A percentile compares a stretch with the other conserved stretches of the same genome.
These are phyloP conservation scores for Lepidocolaptes lacrymiger DNA, from an alignment of 2,797 vertebrate genomes.

Conservation along the genomic window DNA sequence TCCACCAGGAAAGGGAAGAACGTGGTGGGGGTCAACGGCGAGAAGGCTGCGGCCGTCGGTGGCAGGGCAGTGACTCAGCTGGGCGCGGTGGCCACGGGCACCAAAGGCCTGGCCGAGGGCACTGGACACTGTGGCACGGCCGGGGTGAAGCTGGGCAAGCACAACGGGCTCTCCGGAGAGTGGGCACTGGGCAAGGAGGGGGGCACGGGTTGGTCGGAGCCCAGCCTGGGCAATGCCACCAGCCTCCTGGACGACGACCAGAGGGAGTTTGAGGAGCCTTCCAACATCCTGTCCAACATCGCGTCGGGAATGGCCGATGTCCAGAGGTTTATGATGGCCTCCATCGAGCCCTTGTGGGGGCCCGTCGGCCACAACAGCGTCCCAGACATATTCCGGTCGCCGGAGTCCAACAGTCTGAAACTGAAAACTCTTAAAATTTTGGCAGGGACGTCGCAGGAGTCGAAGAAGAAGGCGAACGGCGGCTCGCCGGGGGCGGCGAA, in stretches of 20 bases:
- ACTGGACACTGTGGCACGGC: conserved; percentile 69
- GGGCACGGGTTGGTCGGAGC: conserved; percentile 85
- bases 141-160: conserved; percentile 71
- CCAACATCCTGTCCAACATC: conserved; percentile 98
- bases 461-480: conserved; percentile 90
- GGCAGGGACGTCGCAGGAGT: conserved; percentile 92
- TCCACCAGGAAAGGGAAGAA: conserved; percentile 93
- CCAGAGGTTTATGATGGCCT: conserved; percentile 99
- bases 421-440: conserved; percentile 99
- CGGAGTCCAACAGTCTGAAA: conserved; percentile 96
- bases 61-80: conserved; percentile 65
- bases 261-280: conserved; percentile 97
- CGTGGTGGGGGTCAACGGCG: conserved; percentile 82
- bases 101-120: conserved; percentile 80
- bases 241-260: conserved; percentile 93
- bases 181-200: conserved; percentile 83
- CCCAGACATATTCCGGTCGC: conserved; percentile 88
- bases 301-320: conserved; percentile 99
- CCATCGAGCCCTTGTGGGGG: conserved; percentile 96
- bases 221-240: conserved; percentile 74
- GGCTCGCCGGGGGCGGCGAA: conserved; percentile 82
- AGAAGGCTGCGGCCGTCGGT: conserved; percentile 83
- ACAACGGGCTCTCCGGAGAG: conserved; percentile 80
- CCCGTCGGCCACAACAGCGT: conserved; percentile 81
- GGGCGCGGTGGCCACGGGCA: conserved; percentile 61